These are phyloP conservation scores for Ophthalmolycus amberensis DNA, from an alignment of 2,113 vertebrate species.

Conservation along the genomic window DNA sequence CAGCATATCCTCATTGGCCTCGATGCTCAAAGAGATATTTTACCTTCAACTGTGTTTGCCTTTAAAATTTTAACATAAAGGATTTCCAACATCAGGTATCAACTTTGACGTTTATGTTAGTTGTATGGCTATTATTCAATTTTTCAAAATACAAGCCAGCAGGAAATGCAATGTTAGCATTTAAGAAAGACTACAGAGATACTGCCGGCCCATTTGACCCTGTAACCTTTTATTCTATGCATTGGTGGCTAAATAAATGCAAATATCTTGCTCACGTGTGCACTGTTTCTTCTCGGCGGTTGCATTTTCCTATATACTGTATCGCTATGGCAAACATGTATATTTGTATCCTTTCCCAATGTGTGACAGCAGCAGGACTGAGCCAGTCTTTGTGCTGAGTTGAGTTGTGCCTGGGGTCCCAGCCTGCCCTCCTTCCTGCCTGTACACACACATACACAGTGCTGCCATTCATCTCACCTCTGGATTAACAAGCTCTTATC, in stretches of 20 bases:
- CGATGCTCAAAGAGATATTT: conserved; percentile 25
- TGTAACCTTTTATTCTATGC: not conserved
- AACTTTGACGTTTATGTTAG: not conserved
- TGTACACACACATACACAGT: conserved; percentile 61
- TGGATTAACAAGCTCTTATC: conserved; percentile 76
- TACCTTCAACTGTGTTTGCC: conserved; percentile 13
- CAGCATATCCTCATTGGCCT: not conserved
- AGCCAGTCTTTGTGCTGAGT: conserved; percentile 72
- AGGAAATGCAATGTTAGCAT: not conserved
- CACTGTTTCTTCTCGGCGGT: not conserved
- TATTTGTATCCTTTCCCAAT: conserved; percentile 47
- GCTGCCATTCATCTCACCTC: conserved; percentile 78
- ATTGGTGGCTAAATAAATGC: not conserved
- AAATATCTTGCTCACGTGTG: not conserved
- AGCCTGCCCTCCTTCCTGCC: conserved; percentile 52
- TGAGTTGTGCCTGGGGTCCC: conserved; percentile 29
- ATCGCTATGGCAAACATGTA: conserved; percentile 14
- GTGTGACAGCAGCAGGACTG: conserved; percentile 67
- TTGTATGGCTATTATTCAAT: not conserved
- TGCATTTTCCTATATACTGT: conserved; percentile 1
- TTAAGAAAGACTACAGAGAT: not conserved
- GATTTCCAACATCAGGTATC: not conserved
- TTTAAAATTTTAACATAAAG: not conserved
- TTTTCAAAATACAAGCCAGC: conserved; percentile 9
- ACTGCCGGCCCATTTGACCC: not conserved